phyloP scores from a whole-genome alignment of 1,140 invertebrate genomes.

The Drosophila sturtevanti region DNA sequence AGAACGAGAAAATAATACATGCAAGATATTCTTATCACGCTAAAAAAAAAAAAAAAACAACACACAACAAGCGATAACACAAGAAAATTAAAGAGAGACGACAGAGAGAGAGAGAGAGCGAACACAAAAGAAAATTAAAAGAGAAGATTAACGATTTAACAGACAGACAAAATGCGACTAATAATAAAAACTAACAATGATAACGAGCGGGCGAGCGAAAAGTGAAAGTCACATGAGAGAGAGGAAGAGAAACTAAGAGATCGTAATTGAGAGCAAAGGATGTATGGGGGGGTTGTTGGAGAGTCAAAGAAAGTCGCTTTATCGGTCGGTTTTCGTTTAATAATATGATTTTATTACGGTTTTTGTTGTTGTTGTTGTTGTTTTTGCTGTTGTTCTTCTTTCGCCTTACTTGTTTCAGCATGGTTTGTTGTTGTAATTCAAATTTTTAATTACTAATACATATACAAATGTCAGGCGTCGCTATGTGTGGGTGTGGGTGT shows the following conservation, averaged over 20 bases:
- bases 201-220: not conserved
- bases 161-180: constrained; percentile 1
- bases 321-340: constrained; percentile 3
- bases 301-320: constrained; percentile 1
- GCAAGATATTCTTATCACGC: constrained; percentile 13
- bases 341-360: constrained; percentile 9
- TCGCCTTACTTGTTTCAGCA: constrained; percentile 2
- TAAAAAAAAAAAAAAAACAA: constrained; percentile 30
- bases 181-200: not conserved
- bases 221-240: not conserved
- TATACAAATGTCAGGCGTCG: constrained; percentile 48
- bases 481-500: constrained; percentile 15
- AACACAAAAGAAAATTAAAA: not conserved
- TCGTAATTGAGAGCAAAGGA: not conserved
- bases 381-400: not conserved
- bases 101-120: constrained; percentile 33
- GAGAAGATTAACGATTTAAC: not conserved
- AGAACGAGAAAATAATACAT: constrained; percentile 4
- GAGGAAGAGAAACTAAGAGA: not conserved
- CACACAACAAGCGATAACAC: constrained; percentile 31
- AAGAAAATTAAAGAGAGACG: constrained; percentile 20
- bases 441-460: constrained; percentile 65
- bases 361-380: constrained; percentile 18
- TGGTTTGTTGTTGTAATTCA: constrained; percentile 7
- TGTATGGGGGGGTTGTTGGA: not conserved